Evolutionary conservation across 2,888 invertebrate species (phyloP).

Genomic region (Conchocele bisecta): DNA sequence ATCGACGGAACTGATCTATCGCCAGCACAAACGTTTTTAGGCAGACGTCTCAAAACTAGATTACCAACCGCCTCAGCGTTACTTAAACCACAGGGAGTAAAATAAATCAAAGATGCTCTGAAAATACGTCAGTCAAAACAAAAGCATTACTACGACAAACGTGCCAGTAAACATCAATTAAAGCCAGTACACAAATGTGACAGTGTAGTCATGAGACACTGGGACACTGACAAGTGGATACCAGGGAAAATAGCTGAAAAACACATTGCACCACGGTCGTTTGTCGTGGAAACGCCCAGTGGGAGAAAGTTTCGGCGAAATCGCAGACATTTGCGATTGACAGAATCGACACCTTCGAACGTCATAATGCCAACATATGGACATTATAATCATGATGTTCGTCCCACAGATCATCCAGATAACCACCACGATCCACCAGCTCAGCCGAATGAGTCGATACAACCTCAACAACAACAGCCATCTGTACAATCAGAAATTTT

Average conservation of each 20-base stretch:
- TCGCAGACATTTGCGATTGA: slow-evolving; percentile 19
- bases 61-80: slow-evolving; percentile 21
- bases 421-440: no score
- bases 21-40: slow-evolving; percentile 22
- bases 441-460: no score
- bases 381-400: no score
- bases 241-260: slow-evolving; percentile 1
- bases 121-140: slow-evolving; percentile 4
- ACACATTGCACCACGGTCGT: slow-evolving; percentile 22
- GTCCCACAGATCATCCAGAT: no score
- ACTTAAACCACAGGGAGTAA: slow-evolving; percentile 31
- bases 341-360: slow-evolving; percentile 3
- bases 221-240: slow-evolving; percentile 14
- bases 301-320: slow-evolving; percentile 22
- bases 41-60: slow-evolving; percentile 14
- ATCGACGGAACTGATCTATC: slow-evolving; percentile 2
- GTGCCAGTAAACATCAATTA: slow-evolving; percentile 2
- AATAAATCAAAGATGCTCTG: not conserved
- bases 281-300: slow-evolving; percentile 23
- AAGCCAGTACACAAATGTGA: slow-evolving; percentile 4
- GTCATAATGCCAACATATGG: not conserved
- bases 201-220: slow-evolving; percentile 14
- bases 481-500: not conserved
- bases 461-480: not conserved
- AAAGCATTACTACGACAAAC: slow-evolving; percentile 23